Evolutionary conservation across 2,888 invertebrate species (phyloP).

Genomic region (Drosophila atripex): DNA sequence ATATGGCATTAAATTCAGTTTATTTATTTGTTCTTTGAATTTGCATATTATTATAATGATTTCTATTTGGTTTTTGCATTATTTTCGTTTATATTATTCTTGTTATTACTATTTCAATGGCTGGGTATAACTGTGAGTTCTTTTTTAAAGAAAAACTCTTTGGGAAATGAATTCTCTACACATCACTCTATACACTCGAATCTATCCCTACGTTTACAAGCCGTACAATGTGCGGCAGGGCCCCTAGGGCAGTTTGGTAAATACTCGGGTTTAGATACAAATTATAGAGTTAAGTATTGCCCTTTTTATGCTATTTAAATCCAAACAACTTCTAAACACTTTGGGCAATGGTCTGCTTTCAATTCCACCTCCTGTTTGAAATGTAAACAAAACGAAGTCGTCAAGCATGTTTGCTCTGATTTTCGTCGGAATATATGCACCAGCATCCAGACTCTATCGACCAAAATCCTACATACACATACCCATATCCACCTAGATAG

Average conservation of each 20-base stretch:
- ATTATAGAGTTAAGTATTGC: too few species aligned
- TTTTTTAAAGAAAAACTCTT: too few species aligned
- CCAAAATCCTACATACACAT: not conserved
- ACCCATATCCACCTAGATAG: not conserved
- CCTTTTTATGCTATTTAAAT: too few species aligned
- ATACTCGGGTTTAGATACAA: too few species aligned
- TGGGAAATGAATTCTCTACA: too few species aligned
- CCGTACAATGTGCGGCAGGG: too few species aligned
- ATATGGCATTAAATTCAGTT: not conserved
- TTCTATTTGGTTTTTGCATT: not conserved
- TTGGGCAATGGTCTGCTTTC: too few species aligned
- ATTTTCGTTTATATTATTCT: slow-evolving; percentile 1
- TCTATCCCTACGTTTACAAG: too few species aligned
- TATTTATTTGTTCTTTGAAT: not conserved
- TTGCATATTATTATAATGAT: not conserved
- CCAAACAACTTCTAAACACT: too few species aligned
- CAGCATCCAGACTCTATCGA: not conserved
- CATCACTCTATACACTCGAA: too few species aligned
- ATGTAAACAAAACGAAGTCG: not conserved
- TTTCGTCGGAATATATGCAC: not conserved
- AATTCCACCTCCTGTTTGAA: too few species aligned
- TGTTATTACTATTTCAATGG: not conserved
- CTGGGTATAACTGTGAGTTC: not conserved
- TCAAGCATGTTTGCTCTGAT: not conserved
- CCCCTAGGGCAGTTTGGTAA: too few species aligned